Evolutionary conservation across 2,888 invertebrate species (phyloP).

Genomic region (Coenonympha glycerion): DNA sequence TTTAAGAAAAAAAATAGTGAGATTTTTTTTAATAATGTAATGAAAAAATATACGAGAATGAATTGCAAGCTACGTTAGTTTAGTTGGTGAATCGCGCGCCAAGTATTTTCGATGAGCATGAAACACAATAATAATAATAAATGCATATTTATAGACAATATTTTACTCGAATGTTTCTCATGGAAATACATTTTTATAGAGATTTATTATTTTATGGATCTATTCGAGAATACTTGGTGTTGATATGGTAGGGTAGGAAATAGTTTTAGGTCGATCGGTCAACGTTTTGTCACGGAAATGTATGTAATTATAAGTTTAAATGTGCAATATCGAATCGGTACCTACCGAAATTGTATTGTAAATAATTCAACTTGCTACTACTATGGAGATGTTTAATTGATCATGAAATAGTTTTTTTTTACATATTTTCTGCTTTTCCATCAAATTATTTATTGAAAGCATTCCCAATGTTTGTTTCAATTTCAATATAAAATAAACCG

Average conservation of each 20-base stretch:
- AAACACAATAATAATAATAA: too few species aligned
- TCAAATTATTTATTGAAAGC: slow-evolving; percentile 65
- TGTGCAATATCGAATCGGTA: slow-evolving; percentile 63
- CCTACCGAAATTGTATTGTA: slow-evolving; percentile 59
- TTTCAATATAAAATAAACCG: slow-evolving; percentile 47
- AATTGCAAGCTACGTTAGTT: slow-evolving; percentile 6
- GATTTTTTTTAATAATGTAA: slow-evolving; percentile 8
- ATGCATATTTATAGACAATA: slow-evolving; percentile 3
- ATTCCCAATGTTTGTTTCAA: slow-evolving; percentile 66
- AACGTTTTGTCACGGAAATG: slow-evolving; percentile 41
- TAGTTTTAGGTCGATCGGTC: slow-evolving; percentile 38
- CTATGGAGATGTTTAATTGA: slow-evolving; percentile 36
- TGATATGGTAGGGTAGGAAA: background rate
- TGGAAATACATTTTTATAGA: slow-evolving; percentile 2
- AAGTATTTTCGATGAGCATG: slow-evolving; percentile 1
- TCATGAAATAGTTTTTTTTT: slow-evolving; percentile 41
- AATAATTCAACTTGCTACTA: slow-evolving; percentile 41
- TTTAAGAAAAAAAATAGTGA: slow-evolving; percentile 18
- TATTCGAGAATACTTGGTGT: slow-evolving; percentile 10
- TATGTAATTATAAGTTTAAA: slow-evolving; percentile 68
- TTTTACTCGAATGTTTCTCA: slow-evolving; percentile 11
- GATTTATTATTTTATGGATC: background rate
- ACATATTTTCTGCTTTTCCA: slow-evolving; percentile 45
- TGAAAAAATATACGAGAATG: too few species aligned
- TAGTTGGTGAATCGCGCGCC: slow-evolving; percentile 1